Percentiles rank a stretch among this genome's conserved stretches.
phyloP scores from a whole-genome alignment of 2,888 invertebrate genomes.

The Phalera bucephala region DNA sequence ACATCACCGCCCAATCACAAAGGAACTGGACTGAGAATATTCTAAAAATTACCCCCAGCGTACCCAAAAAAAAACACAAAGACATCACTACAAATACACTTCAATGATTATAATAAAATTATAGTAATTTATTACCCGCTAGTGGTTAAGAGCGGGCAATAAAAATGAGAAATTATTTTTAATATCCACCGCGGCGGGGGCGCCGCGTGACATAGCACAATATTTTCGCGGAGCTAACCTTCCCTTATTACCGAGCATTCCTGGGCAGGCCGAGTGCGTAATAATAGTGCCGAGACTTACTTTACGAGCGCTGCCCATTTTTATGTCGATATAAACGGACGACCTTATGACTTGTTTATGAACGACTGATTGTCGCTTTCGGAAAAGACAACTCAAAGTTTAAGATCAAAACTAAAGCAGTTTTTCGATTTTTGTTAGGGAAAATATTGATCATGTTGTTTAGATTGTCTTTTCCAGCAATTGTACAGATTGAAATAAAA shows the following conservation, averaged over 20 bases:
- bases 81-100: slow-evolving; percentile 6
- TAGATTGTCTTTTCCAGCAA: no score
- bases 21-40: no score
- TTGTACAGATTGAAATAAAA: no score
- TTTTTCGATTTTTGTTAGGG: no score
- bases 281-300: slow-evolving; percentile 67
- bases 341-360: slow-evolving; percentile 23
- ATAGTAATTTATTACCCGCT: slow-evolving; percentile 64
- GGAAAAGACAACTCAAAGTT: no score
- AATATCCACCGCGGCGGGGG: slow-evolving; percentile 61
- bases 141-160: slow-evolving; percentile 61
- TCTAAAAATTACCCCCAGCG: no score
- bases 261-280: slow-evolving; percentile 54
- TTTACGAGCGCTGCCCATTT: slow-evolving; percentile 63
- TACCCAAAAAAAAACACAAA: neutral
- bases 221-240: slow-evolving; percentile 49
- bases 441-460: no score
- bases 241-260: slow-evolving; percentile 70
- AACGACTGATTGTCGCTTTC: slow-evolving; percentile 5
- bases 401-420: no score
- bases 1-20: no score
- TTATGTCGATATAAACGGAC: slow-evolving; percentile 56
- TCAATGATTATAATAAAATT: slow-evolving; percentile 34
- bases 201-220: slow-evolving; percentile 59
- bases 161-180: slow-evolving; percentile 84